Evolutionary conservation across 2,797 vertebrate species (phyloP).

Genomic region (Dicrostonyx torquatus): DNA sequence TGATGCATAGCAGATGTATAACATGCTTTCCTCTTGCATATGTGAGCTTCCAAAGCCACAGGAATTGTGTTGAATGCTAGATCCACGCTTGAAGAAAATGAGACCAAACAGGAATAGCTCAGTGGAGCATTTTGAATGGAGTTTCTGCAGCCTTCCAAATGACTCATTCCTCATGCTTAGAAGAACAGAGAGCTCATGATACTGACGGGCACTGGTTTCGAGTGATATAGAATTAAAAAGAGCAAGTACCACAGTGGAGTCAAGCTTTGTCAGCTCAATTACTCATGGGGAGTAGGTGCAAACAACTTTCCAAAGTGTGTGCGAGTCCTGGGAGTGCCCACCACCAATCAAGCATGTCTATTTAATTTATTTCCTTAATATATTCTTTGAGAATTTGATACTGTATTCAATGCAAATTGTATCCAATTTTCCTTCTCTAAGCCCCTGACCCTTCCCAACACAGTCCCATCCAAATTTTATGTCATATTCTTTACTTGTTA

Average conservation of each 20-base stretch:
- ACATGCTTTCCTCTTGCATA: not conserved
- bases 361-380: not conserved
- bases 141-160: not conserved
- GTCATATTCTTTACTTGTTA: not conserved
- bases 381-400: not conserved
- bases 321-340: not conserved
- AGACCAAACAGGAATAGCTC: not conserved
- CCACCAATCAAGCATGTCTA: not conserved
- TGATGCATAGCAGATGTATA: not conserved
- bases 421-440: not conserved
- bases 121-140: not conserved
- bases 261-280: not conserved
- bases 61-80: not conserved
- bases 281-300: not conserved
- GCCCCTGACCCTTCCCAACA: not conserved
- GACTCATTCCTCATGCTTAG: not conserved
- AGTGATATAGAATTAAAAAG: not conserved
- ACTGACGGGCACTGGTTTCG: not conserved
- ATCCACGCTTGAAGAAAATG: not conserved
- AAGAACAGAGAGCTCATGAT: not conserved
- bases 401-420: not conserved
- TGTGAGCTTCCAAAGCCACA: not conserved
- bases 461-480: not conserved
- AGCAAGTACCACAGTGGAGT: not conserved
- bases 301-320: not conserved